phyloP scores from a whole-genome alignment of 2,888 invertebrate species.

The Alviniconcha strummeri region DNA sequence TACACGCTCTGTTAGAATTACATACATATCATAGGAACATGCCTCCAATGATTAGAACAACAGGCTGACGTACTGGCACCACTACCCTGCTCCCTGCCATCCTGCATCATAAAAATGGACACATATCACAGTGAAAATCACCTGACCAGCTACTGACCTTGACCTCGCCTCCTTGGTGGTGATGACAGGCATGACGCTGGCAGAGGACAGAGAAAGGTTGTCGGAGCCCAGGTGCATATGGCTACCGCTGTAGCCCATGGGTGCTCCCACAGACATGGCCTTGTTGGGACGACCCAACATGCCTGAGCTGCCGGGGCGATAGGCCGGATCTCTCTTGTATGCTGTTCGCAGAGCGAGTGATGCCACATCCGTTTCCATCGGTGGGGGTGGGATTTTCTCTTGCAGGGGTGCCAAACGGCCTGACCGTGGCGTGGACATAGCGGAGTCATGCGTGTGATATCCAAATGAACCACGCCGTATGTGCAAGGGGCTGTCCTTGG shows the following conservation, averaged over 20 bases:
- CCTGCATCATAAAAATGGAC: background rate
- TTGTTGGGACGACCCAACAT: conserved; percentile 26
- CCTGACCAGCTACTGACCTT: conserved; percentile 47
- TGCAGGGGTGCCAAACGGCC: conserved; percentile 51
- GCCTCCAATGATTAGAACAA: no score
- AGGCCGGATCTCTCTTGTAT: conserved; percentile 57
- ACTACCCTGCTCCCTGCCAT: background rate
- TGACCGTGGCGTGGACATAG: conserved; percentile 41
- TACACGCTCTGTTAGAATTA: no score
- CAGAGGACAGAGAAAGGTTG: conserved; percentile 50
- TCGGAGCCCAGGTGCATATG: conserved; percentile 10
- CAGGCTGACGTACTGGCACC: no score
- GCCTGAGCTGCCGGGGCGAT: conserved; percentile 19
- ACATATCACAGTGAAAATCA: background rate
- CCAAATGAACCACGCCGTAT: background rate
- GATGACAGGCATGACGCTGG: conserved; percentile 53
- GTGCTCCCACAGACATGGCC: conserved; percentile 40
- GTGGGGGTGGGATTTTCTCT: conserved; percentile 52
- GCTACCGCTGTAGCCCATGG: conserved; percentile 16
- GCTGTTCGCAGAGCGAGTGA: conserved; percentile 54
- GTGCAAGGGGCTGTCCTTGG: background rate
- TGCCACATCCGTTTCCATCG: conserved; percentile 54
- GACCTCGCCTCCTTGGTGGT: conserved; percentile 63
- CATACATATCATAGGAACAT: no score
- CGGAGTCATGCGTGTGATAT: background rate